These are phyloP conservation scores for Drosophila nigromelanica DNA, from an alignment of 1,140 invertebrate genomes.

Conservation along the genomic window DNA sequence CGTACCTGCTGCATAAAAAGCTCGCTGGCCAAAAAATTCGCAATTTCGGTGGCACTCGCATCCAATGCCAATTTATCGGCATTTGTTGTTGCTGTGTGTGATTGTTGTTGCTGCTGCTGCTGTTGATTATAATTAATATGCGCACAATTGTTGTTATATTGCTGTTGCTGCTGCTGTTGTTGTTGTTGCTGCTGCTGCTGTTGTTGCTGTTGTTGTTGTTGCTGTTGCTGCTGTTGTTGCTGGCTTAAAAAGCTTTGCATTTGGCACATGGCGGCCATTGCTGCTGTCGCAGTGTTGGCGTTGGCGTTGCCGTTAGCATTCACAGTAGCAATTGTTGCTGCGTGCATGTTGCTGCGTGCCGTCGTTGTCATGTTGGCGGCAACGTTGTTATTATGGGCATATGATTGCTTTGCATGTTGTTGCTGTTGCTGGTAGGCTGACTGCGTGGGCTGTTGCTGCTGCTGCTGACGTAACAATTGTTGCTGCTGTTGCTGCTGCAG, in stretches of 20 bases:
- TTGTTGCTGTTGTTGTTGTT: slow-evolving; percentile 24
- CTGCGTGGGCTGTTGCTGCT: slow-evolving; percentile 48
- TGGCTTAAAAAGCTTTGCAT: slow-evolving; percentile 75
- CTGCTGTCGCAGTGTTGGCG: slow-evolving; percentile 51
- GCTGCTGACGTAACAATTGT: slow-evolving; percentile 61
- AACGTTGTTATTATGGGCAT: slow-evolving; percentile 45
- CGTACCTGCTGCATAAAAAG: slow-evolving; percentile 91
- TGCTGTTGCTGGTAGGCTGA: slow-evolving; percentile 56
- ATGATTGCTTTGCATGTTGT: slow-evolving; percentile 55
- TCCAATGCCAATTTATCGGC: slow-evolving; percentile 86
- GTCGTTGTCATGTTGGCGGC: slow-evolving; percentile 56
- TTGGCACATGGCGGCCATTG: slow-evolving; percentile 75
- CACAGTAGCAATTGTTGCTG: slow-evolving; percentile 45
- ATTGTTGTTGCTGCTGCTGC: slow-evolving; percentile 34
- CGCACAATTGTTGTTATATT: slow-evolving; percentile 51
- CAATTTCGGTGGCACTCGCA: slow-evolving; percentile 88
- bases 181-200: slow-evolving; percentile 27
- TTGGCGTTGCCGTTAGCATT: slow-evolving; percentile 45
- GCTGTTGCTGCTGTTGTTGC: slow-evolving; percentile 59
- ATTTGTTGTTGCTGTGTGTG: slow-evolving; percentile 35
- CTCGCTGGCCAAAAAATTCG: slow-evolving; percentile 91
- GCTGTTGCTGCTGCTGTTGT: slow-evolving; percentile 31
- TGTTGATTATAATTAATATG: slow-evolving; percentile 63
- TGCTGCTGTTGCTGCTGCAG: slow-evolving; percentile 47
- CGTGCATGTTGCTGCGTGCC: slow-evolving; percentile 51